Conservation (phyloP, 2,797 vertebrate genomes). For the Limnodromus scolopaceus region DNA sequence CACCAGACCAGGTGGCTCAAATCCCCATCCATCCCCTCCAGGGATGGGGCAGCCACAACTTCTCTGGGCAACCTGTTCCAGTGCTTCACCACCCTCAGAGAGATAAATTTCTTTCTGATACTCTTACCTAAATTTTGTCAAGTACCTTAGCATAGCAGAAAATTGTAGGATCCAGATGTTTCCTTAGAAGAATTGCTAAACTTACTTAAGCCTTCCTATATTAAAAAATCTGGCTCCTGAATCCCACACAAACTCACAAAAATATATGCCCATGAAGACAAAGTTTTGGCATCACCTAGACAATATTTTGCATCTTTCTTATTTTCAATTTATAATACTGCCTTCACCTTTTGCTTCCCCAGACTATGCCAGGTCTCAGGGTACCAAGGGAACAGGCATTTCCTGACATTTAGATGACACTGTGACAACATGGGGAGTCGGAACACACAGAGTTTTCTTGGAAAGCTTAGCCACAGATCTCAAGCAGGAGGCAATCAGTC, state of each 20-base stretch:
- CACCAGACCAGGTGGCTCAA: background rate
- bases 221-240: background rate
- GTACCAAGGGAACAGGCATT: background rate
- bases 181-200: background rate
- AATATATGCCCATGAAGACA: accelerated
- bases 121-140: background rate
- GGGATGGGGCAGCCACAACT: background rate
- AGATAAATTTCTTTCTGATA: background rate
- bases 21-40: background rate
- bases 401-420: background rate
- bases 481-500: background rate
- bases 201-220: background rate
- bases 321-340: background rate
- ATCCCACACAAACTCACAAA: background rate
- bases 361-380: background rate
- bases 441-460: background rate
- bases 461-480: background rate
- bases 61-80: background rate
- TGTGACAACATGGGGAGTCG: background rate
- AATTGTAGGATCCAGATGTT: background rate
- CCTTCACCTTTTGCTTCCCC: background rate
- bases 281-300: background rate
- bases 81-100: background rate
- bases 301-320: background rate
- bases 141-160: background rate